phyloP scores from a whole-genome alignment of 2,797 vertebrate genomes.

The Rhinichthys osculus region DNA sequence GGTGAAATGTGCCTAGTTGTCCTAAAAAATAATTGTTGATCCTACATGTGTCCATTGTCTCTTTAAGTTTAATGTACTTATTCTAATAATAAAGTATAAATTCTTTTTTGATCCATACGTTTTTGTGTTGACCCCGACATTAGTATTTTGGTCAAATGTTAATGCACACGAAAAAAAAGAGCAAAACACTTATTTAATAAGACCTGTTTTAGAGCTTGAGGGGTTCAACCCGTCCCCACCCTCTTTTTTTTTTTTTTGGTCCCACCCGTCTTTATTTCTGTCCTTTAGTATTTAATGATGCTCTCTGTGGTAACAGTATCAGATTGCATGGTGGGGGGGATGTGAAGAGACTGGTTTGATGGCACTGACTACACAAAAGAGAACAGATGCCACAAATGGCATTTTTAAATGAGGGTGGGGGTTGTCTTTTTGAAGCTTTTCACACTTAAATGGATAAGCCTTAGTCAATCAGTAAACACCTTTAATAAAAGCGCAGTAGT shows the following conservation, averaged over 20 bases:
- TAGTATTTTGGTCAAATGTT: neutral
- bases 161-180: neutral
- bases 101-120: too few relatives aligned
- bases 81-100: neutral
- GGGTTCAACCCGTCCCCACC: conserved; percentile 9
- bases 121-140: neutral
- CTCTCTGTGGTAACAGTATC: conserved; percentile 63
- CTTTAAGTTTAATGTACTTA: neutral
- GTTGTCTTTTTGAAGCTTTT: conserved; percentile 59
- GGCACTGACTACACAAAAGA: conserved; percentile 64
- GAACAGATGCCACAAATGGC: conserved; percentile 69
- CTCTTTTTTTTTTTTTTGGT: conserved; percentile 45
- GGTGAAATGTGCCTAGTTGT: neutral
- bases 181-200: neutral
- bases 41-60: neutral
- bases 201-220: neutral
- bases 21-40: neutral
- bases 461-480: conserved; percentile 56
- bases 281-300: conserved; percentile 64
- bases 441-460: conserved; percentile 59
- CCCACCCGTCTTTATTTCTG: conserved; percentile 58
- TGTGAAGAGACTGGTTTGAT: conserved; percentile 58
- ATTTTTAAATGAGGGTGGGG: conserved; percentile 62
- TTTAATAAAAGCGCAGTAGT: conserved; percentile 31
- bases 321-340: conserved; percentile 57